Conservation (phyloP, 2,113 vertebrate species). For the Nannospalax galili region DNA sequence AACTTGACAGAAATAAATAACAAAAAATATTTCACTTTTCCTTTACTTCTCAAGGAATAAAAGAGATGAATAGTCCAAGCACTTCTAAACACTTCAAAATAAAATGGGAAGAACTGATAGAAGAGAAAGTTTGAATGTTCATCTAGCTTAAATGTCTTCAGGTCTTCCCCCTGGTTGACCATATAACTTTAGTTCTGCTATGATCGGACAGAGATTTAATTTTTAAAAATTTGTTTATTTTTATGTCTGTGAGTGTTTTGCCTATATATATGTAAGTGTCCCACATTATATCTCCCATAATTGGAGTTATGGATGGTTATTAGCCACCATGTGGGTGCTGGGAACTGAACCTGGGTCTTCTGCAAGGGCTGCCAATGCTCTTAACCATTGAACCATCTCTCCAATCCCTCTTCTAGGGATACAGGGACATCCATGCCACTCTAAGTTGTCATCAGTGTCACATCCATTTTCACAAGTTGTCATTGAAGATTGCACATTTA, state of each 20-base stretch:
- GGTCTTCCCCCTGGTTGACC: not conserved
- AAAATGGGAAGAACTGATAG: not conserved
- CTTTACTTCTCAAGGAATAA: not conserved
- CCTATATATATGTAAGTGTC: too few relatives aligned
- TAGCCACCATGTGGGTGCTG: too few relatives aligned
- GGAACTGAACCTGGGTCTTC: too few relatives aligned
- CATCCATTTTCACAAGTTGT: not conserved
- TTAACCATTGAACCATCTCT: too few relatives aligned
- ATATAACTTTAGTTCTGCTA: not conserved
- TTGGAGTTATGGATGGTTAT: too few relatives aligned
- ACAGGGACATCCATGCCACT: not conserved
- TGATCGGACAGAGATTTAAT: not conserved
- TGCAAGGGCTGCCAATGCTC: too few relatives aligned
- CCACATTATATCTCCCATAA: too few relatives aligned
- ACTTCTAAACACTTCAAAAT: not conserved
- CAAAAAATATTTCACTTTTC: not conserved
- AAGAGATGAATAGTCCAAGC: not conserved
- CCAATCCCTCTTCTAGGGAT: not conserved
- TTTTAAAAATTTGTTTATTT: too few relatives aligned
- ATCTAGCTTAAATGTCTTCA: too few relatives aligned
- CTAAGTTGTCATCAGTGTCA: not conserved
- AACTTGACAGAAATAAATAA: not conserved
- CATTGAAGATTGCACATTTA: not conserved
- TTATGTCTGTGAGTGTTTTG: too few relatives aligned
- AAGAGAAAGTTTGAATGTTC: not conserved